Conservation (phyloP, 2,888 invertebrate genomes). For the Julus scanicus region DNA sequence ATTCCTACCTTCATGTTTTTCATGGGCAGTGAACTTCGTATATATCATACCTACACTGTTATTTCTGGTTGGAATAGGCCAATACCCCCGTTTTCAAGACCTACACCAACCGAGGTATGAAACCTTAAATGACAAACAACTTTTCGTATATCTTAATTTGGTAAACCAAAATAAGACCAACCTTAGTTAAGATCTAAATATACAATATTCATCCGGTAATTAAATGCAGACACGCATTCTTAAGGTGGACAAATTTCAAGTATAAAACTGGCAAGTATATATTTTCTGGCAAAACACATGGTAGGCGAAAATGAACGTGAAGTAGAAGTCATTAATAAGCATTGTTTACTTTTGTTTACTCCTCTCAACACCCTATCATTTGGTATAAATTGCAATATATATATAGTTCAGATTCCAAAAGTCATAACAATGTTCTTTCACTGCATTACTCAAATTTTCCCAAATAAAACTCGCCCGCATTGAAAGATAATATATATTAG, state of each 20-base stretch:
- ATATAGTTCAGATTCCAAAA: not conserved
- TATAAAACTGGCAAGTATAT: too few relatives aligned
- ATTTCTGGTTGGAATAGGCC: not conserved
- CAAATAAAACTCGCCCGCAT: too few relatives aligned
- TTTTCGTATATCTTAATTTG: not conserved
- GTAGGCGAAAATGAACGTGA: not conserved
- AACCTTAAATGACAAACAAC: not conserved
- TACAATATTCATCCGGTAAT: not conserved
- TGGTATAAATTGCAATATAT: not conserved
- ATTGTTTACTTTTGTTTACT: not conserved
- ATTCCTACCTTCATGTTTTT: not conserved
- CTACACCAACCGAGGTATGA: not conserved
- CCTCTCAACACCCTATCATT: not conserved
- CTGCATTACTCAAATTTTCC: too few relatives aligned
- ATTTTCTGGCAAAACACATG: not conserved
- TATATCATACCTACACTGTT: slow-evolving; percentile 17
- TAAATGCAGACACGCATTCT: not conserved
- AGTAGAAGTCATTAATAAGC: not conserved
- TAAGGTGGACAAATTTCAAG: not conserved
- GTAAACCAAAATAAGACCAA: not conserved
- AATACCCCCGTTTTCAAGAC: not conserved
- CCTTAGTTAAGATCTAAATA: not conserved
- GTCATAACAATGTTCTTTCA: not conserved
- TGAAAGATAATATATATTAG: too few relatives aligned
- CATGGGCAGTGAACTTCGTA: not conserved